Evolutionary conservation across 2,888 invertebrate genomes (phyloP).

Genomic region (Crocallis elinguaria): DNA sequence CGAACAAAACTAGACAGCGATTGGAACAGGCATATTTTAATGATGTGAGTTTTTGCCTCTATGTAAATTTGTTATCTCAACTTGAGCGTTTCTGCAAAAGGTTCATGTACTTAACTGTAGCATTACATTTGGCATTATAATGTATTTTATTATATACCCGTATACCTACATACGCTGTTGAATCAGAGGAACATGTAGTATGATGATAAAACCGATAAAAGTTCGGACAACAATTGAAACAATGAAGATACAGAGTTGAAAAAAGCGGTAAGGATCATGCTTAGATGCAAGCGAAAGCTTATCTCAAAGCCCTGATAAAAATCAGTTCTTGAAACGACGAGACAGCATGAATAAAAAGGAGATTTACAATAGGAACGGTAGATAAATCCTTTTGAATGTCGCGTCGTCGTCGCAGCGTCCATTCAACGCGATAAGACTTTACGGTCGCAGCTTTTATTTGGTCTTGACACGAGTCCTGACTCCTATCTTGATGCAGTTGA

Average conservation of each 20-base stretch:
- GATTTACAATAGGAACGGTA: conserved; percentile 47
- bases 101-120: too few relatives aligned
- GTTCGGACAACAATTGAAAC: neutral
- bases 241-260: neutral
- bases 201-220: too few relatives aligned
- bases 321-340: conserved; percentile 36
- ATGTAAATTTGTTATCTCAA: too few relatives aligned
- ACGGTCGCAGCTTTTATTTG: conserved; percentile 70
- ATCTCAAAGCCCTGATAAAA: conserved; percentile 20
- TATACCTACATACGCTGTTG: too few relatives aligned
- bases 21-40: conserved; percentile 77
- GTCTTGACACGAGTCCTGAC: conserved; percentile 68
- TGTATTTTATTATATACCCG: too few relatives aligned
- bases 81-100: too few relatives aligned
- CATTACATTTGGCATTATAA: too few relatives aligned
- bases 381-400: conserved; percentile 59
- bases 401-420: conserved; percentile 44
- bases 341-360: conserved; percentile 50
- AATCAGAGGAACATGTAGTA: too few relatives aligned
- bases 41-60: conserved; percentile 78
- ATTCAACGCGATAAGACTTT: conserved; percentile 71
- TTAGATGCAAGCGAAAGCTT: conserved; percentile 13
- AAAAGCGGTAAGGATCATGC: neutral
- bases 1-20: conserved; percentile 69
- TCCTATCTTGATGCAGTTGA: conserved; percentile 59